Percentiles rank a stretch among this genome's conserved stretches.
These are phyloP conservation scores for Chloroceryle inda DNA, from an alignment of 2,797 vertebrate species.

Conservation along the genomic window DNA sequence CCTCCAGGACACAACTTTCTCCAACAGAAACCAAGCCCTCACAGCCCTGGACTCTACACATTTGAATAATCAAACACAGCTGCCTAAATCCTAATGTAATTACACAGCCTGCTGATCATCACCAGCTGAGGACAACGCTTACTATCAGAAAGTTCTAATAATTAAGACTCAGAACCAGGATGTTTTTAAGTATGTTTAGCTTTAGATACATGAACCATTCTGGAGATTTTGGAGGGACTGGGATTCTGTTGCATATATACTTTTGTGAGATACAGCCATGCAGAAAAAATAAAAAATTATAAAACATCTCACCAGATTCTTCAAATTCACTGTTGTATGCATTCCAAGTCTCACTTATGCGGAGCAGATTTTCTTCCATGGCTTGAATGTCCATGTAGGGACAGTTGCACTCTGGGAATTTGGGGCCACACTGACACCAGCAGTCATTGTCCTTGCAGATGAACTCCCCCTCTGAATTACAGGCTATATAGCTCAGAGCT, in stretches of 20 bases:
- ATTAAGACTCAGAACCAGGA: neutral
- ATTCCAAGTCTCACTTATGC: slow-evolving; percentile 93
- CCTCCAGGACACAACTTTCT: neutral
- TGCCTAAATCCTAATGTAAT: neutral
- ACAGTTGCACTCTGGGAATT: slow-evolving; percentile 96
- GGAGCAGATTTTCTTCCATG: slow-evolving; percentile 93
- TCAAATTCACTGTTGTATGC: slow-evolving; percentile 93
- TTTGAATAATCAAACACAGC: neutral
- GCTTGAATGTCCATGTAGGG: slow-evolving; percentile 97
- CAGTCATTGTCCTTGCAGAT: slow-evolving; percentile 95
- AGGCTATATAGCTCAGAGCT: slow-evolving; percentile 95
- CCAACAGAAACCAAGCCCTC: neutral
- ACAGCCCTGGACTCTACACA: neutral
- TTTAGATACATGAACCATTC: neutral
- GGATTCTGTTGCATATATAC: neutral
- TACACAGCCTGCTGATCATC: neutral
- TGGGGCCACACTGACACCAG: slow-evolving; percentile 92
- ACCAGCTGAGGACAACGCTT: neutral
- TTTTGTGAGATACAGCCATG: neutral
- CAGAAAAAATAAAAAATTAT: neutral
- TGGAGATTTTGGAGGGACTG: neutral
- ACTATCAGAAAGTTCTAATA: neutral
- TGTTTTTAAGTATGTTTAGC: neutral
- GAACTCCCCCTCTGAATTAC: slow-evolving; percentile 95
- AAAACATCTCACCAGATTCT: slow-evolving; percentile 88